Conservation (phyloP, 2,888 invertebrate genomes). For the Sinodicranocentrus sp. region DNA sequence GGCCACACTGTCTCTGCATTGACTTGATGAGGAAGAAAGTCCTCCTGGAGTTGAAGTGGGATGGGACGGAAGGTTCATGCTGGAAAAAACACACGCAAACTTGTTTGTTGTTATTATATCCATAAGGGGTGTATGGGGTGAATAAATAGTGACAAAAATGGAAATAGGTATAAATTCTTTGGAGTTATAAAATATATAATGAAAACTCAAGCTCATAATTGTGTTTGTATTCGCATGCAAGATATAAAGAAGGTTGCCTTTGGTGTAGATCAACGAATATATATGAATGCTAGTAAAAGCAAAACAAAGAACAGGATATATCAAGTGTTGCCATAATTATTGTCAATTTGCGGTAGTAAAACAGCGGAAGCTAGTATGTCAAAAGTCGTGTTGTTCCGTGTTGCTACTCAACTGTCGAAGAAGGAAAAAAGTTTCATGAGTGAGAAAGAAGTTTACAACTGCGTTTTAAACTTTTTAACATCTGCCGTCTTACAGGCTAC, state of each 20-base stretch:
- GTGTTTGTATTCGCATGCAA: no score
- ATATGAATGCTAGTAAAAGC: neutral
- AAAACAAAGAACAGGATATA: constrained; percentile 64
- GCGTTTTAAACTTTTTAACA: no score
- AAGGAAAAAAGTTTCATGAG: no score
- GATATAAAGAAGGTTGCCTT: no score
- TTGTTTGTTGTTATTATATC: constrained; percentile 4
- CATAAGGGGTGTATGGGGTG: neutral
- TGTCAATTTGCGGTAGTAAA: constrained; percentile 76
- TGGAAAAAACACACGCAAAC: constrained; percentile 7
- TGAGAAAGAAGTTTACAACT: no score
- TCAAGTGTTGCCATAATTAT: constrained; percentile 71
- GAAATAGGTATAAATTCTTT: no score
- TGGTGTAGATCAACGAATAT: no score
- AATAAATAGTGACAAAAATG: constrained; percentile 12
- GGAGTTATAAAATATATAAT: no score
- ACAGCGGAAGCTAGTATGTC: constrained; percentile 70
- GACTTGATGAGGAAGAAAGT: no score
- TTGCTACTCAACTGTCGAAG: no score
- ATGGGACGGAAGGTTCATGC: neutral
- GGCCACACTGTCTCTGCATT: neutral
- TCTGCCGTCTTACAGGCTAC: no score
- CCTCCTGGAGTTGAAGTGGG: neutral
- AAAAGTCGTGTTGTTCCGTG: neutral
- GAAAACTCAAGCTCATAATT: no score